phyloP scores from a whole-genome alignment of 2,797 vertebrate genomes.

The Myotis planiceps region DNA sequence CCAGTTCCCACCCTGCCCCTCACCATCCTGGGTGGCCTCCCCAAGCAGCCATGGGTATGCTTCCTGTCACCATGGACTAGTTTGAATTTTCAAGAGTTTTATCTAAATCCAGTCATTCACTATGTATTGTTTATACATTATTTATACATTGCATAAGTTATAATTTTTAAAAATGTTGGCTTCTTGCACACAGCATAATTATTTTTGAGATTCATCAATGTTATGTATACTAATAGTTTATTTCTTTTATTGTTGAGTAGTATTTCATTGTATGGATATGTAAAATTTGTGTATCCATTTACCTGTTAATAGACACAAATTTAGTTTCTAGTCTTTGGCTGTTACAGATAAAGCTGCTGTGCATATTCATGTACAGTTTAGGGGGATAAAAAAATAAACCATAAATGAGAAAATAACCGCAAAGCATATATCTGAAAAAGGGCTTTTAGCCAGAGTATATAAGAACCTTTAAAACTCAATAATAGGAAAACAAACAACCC shows the following conservation, averaged over 20 bases:
- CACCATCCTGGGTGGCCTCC: background rate
- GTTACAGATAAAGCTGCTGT: background rate
- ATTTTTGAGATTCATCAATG: background rate
- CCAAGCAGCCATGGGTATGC: background rate
- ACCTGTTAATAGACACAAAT: background rate
- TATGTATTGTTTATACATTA: background rate
- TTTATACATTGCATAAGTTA: background rate
- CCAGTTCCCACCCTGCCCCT: background rate
- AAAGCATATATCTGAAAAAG: background rate
- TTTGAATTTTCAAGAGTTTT: background rate
- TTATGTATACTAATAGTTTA: background rate
- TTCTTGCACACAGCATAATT: background rate
- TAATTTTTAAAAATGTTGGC: background rate
- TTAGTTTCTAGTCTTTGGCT: slow-evolving; percentile 2
- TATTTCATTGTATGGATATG: background rate
- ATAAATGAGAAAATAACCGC: background rate
- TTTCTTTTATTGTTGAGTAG: background rate
- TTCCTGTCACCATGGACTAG: background rate
- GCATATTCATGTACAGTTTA: background rate
- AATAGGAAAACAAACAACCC: background rate
- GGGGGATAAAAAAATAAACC: background rate
- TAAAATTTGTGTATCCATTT: background rate
- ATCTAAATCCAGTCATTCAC: background rate
- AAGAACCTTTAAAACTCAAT: background rate
- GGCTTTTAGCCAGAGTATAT: background rate